These are phyloP conservation scores for pig (Sus scrofa) DNA, from an alignment of 2,113 vertebrate species.

Conservation along the genomic window DNA sequence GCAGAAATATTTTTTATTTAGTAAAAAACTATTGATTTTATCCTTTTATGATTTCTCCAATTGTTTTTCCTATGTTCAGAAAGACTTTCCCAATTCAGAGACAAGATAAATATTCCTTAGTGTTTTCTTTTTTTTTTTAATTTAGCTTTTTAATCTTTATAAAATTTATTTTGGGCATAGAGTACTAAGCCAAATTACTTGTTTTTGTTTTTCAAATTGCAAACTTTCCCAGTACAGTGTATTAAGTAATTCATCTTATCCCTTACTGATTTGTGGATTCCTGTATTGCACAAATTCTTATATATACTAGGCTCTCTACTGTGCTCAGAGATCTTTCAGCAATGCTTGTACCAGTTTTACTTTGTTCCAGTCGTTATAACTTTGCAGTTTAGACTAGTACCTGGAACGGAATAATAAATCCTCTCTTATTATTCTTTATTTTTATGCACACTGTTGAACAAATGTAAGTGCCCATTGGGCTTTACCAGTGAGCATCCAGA, in stretches of 20 bases:
- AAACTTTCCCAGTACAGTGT: neutral
- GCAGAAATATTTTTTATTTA: constrained; percentile 18
- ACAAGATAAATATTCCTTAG: constrained; percentile 28
- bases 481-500: neutral
- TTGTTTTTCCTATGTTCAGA: constrained; percentile 16
- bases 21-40: constrained; percentile 28
- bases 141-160: constrained; percentile 46
- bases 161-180: constrained; percentile 31
- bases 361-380: neutral
- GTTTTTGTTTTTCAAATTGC: constrained; percentile 31
- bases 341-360: neutral
- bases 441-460: neutral
- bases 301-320: neutral
- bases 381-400: neutral
- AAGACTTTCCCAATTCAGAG: neutral
- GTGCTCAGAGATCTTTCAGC: neutral
- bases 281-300: neutral
- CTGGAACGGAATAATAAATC: neutral
- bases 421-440: neutral
- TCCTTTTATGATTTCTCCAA: constrained; percentile 22
- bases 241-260: neutral
- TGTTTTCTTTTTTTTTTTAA: constrained; percentile 16
- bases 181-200: neutral
- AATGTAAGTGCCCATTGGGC: neutral
- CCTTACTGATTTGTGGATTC: neutral